Percentiles rank a stretch among this genome's conserved stretches.
These are phyloP conservation scores for Sebastes minor DNA, from an alignment of 2,797 vertebrate species.

Conservation along the genomic window DNA sequence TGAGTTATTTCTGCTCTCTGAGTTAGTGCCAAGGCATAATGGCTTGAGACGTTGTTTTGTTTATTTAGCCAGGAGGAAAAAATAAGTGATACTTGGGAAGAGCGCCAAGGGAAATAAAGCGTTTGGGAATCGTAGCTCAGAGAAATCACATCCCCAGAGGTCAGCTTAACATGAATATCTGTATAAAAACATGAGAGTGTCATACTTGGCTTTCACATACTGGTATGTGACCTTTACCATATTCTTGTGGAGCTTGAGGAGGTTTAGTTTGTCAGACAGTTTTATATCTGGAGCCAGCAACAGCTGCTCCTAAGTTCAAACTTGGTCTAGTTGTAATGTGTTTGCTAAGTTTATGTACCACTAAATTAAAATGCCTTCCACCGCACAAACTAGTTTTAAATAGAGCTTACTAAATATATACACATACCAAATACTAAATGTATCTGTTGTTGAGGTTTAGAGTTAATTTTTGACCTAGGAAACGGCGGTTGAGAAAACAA, in stretches of 20 bases:
- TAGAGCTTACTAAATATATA: not conserved
- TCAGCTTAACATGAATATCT: conserved; percentile 47
- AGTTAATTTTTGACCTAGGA: not conserved
- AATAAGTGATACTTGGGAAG: conserved; percentile 56
- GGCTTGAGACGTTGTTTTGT: conserved; percentile 56
- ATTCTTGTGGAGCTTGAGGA: not conserved
- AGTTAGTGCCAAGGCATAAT: conserved; percentile 48
- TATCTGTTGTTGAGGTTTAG: not conserved
- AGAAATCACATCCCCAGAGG: conserved; percentile 36
- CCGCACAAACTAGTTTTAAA: not conserved
- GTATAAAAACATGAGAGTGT: conserved; percentile 41
- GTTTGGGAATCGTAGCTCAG: conserved; percentile 39
- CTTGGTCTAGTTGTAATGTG: not conserved
- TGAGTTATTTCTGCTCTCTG: conserved; percentile 45
- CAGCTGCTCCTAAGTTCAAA: not conserved
- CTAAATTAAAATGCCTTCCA: not conserved
- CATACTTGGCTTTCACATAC: conserved; percentile 16
- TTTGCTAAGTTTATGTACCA: not conserved
- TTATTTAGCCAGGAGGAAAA: conserved; percentile 63
- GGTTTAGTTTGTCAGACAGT: not conserved
- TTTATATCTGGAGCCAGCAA: not conserved
- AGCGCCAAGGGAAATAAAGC: conserved; percentile 55
- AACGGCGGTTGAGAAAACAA: not conserved
- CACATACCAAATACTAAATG: not conserved
- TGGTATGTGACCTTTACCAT: conserved; percentile 43